Percentiles rank a stretch among this genome's conserved stretches.
Conservation (phyloP, 1,140 invertebrate genomes). For the Drosophila willistoni region DNA sequence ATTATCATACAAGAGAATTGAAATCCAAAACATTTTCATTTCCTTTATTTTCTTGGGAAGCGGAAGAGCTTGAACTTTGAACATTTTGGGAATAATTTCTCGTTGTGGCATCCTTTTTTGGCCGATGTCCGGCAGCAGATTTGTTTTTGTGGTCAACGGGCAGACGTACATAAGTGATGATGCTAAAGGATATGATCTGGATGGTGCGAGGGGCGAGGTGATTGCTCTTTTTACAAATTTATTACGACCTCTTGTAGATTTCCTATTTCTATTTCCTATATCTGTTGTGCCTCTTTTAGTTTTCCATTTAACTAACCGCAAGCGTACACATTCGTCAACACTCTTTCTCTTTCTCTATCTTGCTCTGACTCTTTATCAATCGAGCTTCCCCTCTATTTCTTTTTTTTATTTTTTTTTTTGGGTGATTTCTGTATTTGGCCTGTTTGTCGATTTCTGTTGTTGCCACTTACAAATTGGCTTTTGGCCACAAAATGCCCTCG, state of each 20-base stretch:
- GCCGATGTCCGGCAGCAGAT: background rate
- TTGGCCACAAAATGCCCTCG: constrained; percentile 56
- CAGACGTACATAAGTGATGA: too few relatives aligned
- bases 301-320: constrained; percentile 58
- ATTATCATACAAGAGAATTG: background rate
- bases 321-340: constrained; percentile 56
- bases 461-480: constrained; percentile 64
- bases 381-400: background rate
- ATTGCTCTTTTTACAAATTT: constrained; percentile 41
- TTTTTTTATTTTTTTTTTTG: background rate
- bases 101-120: background rate
- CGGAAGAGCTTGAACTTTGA: background rate
- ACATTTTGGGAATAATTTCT: background rate
- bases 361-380: background rate
- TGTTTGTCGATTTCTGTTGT: constrained; percentile 53
- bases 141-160: background rate
- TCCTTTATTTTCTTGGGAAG: too few relatives aligned
- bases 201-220: background rate
- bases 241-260: constrained; percentile 47
- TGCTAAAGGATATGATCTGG: too few relatives aligned
- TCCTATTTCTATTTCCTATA: constrained; percentile 48
- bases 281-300: constrained; percentile 49
- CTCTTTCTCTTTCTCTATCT: background rate
- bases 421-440: constrained; percentile 20
- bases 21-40: background rate